Evolutionary conservation across 2,113 vertebrate genomes (phyloP).

Genomic region (Hippoglossus stenolepis): DNA sequence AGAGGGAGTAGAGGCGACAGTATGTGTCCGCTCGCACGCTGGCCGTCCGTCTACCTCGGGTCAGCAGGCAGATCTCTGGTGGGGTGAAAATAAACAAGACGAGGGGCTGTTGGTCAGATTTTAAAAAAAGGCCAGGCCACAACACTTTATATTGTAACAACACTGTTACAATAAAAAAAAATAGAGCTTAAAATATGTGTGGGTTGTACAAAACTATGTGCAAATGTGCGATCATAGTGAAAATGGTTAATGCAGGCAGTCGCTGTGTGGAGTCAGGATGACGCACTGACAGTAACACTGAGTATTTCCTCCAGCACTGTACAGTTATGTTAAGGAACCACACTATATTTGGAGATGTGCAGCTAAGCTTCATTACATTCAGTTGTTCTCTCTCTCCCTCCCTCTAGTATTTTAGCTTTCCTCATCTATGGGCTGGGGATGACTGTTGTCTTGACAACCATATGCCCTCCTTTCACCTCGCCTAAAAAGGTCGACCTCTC

Average conservation of each 20-base stretch:
- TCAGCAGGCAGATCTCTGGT: conserved; percentile 96
- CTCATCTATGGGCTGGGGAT: conserved; percentile 25
- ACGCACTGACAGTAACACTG: conserved; percentile 25
- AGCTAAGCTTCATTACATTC: conserved; percentile 53
- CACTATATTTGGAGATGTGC: conserved; percentile 58
- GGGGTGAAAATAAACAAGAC: neutral
- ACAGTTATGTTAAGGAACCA: conserved; percentile 43
- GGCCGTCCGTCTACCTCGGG: conserved; percentile 92
- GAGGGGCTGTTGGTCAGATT: conserved; percentile 1
- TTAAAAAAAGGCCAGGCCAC: neutral
- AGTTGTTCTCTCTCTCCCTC: conserved; percentile 26
- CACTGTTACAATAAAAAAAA: neutral
- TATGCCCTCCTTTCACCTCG: conserved; percentile 29
- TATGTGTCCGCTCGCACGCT: conserved; percentile 95
- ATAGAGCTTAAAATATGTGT: neutral
- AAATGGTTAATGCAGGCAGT: neutral
- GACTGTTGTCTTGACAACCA: conserved; percentile 74
- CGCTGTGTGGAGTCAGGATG: conserved; percentile 2
- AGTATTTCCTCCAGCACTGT: conserved; percentile 28
- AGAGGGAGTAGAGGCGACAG: conserved; percentile 95
- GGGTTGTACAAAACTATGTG: neutral
- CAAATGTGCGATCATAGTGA: neutral
- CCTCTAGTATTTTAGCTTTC: conserved; percentile 13
- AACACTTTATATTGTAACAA: neutral
- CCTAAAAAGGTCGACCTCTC: conserved; percentile 48